These are phyloP conservation scores for Tympanuchus pallidicinctus DNA, from an alignment of 2,113 vertebrate species.

Conservation along the genomic window DNA sequence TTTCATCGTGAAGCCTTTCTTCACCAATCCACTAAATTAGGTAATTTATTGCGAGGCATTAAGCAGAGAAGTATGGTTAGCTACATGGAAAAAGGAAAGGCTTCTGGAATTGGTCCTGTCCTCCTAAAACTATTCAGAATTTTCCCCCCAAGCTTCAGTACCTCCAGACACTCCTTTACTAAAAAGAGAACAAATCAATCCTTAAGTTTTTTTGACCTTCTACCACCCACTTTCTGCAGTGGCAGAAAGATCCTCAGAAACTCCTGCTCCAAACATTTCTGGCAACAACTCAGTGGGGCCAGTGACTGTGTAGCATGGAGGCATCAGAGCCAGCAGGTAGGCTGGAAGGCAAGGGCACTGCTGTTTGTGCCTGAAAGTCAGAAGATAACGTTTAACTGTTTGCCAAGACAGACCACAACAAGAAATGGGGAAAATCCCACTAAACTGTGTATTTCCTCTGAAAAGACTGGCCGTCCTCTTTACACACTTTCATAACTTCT, in stretches of 20 bases:
- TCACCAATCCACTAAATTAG: constrained; percentile 25
- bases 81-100: constrained; percentile 31
- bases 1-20: constrained; percentile 27
- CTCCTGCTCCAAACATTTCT: neutral
- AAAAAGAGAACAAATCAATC: neutral
- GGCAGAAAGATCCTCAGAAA: neutral
- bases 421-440: neutral
- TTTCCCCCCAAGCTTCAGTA: neutral
- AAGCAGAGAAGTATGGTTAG: constrained; percentile 18
- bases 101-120: constrained; percentile 38
- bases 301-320: fast-evolving
- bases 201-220: neutral
- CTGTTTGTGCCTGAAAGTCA: fast-evolving
- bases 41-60: neutral
- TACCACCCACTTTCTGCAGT: neutral
- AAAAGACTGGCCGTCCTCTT: neutral
- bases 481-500: neutral
- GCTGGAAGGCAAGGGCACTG: neutral
- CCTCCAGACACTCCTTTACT: neutral
- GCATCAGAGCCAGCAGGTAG: neutral
- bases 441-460: neutral
- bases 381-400: neutral
- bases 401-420: neutral
- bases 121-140: neutral
- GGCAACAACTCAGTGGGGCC: fast-evolving